A percentile compares a stretch with the other conserved stretches of the same genome.
phyloP scores from a whole-genome alignment of 1,140 invertebrate species.

The Ceratina japonica region DNA sequence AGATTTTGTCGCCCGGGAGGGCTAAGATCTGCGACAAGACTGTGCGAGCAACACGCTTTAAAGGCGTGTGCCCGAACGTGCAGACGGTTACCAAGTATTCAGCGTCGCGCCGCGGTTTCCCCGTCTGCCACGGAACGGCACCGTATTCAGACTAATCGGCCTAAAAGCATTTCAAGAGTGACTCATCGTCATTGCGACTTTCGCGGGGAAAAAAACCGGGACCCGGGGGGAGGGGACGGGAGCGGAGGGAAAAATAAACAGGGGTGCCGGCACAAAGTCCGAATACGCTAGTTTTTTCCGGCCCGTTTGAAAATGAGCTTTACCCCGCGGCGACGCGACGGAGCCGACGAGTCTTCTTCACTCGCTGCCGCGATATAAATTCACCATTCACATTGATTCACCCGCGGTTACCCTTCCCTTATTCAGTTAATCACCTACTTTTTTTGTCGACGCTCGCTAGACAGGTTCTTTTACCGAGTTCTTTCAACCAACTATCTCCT shows the following conservation, averaged over 20 bases:
- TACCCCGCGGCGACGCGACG: constrained; percentile 8
- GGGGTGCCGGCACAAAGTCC: constrained; percentile 8
- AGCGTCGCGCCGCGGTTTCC: constrained; percentile 36
- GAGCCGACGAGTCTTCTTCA: too few species aligned
- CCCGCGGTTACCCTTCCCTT: constrained; percentile 1
- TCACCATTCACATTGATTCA: constrained; percentile 17
- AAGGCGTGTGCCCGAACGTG: constrained; percentile 1
- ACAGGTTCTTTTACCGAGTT: too few species aligned
- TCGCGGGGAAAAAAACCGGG: constrained; percentile 15
- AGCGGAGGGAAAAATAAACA: constrained; percentile 30
- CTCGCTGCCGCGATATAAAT: neutral
- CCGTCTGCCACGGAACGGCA: constrained; percentile 35
- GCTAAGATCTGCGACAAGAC: neutral
- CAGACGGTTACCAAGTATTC: constrained; percentile 29
- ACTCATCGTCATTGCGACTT: constrained; percentile 51
- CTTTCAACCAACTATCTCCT: neutral
- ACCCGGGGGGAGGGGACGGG: neutral
- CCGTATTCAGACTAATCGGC: constrained; percentile 61
- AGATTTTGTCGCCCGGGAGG: too few species aligned
- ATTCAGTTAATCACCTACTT: constrained; percentile 11
- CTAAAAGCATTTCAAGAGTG: constrained; percentile 62
- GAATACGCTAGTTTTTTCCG: constrained; percentile 4
- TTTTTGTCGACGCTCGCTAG: neutral
- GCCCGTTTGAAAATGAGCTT: constrained; percentile 7
- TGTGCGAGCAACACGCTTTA: neutral